Evolutionary conservation across 2,113 vertebrate genomes (phyloP).

Genomic region (Lepus europaeus): DNA sequence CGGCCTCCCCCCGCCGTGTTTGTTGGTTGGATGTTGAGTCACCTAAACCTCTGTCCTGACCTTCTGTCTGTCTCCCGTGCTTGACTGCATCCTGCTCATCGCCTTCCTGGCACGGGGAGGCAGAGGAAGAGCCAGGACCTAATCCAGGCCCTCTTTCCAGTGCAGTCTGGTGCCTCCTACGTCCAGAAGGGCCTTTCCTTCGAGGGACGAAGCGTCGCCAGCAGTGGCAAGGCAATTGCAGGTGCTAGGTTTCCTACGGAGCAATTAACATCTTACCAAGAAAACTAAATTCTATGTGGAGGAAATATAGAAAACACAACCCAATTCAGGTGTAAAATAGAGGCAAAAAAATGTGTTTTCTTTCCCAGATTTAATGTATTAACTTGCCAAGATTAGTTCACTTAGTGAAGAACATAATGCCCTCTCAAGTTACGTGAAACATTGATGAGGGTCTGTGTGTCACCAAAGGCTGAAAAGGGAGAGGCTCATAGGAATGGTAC

Average conservation of each 20-base stretch:
- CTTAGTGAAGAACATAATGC: constrained; percentile 68
- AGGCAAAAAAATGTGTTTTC: constrained; percentile 13
- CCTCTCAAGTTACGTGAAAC: constrained; percentile 48
- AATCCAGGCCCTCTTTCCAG: rapidly evolving
- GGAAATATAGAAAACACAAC: constrained; percentile 38
- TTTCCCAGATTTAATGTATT: background rate
- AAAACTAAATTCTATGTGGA: background rate
- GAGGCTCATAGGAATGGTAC: constrained; percentile 55
- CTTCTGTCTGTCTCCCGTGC: background rate
- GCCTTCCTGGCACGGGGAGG: background rate
- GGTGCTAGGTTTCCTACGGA: background rate
- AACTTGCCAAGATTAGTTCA: constrained; percentile 36
- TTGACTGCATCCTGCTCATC: background rate
- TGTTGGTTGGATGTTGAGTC: background rate
- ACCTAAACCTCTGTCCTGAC: background rate
- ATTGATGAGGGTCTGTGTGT: constrained; percentile 66
- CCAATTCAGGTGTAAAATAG: background rate
- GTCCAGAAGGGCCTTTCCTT: background rate
- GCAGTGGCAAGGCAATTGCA: background rate
- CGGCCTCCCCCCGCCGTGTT: background rate
- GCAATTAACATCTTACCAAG: constrained; percentile 1
- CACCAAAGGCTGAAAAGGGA: constrained; percentile 68
- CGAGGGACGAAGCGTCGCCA: background rate
- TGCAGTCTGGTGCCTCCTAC: rapidly evolving
- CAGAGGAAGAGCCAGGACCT: background rate